Evolutionary conservation across 2,797 vertebrate genomes (phyloP).

Genomic region (Sparidentex hasta): DNA sequence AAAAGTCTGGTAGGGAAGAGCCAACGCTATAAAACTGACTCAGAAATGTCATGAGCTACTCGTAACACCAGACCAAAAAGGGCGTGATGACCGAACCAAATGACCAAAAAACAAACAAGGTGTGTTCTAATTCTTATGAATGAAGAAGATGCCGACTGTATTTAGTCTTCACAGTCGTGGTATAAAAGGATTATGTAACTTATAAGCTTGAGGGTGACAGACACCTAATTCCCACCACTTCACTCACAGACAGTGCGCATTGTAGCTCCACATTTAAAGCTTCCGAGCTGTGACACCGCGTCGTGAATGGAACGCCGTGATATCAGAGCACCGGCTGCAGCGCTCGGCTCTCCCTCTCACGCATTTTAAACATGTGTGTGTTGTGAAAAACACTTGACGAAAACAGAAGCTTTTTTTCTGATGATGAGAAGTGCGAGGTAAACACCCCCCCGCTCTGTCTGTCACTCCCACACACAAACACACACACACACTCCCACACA

Average conservation of each 20-base stretch:
- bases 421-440: conserved; percentile 55
- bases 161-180: background rate
- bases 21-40: background rate
- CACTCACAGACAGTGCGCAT: background rate
- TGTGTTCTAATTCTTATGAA: background rate
- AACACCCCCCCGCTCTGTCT: conserved; percentile 40
- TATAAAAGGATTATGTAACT: conserved; percentile 8
- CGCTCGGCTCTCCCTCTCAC: background rate
- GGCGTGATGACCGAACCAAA: background rate
- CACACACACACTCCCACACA: conserved; percentile 17
- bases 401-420: conserved; percentile 47
- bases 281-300: background rate
- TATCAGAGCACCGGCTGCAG: background rate
- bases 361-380: conserved; percentile 32
- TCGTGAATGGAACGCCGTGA: background rate
- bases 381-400: conserved; percentile 47
- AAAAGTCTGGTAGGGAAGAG: background rate
- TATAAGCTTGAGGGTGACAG: background rate
- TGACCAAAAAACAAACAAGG: background rate
- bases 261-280: background rate
- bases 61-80: background rate
- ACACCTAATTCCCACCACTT: conserved; percentile 1
- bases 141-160: background rate
- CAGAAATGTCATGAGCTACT: background rate
- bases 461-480: conserved; percentile 42